Conservation (phyloP, 2,113 vertebrate genomes). For the Varanus salvator region DNA sequence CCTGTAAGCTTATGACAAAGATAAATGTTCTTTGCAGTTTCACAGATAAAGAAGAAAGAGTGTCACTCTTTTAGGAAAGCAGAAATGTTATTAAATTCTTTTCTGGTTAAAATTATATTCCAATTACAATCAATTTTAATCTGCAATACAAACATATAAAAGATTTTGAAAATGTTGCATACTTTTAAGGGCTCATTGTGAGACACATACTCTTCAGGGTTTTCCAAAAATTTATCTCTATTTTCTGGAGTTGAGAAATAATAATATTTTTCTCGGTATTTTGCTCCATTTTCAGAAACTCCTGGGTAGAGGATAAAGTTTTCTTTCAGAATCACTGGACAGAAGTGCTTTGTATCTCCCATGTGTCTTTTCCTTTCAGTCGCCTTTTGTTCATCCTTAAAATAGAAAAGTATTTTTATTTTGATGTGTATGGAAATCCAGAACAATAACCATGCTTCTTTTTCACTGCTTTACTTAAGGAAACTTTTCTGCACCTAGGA, state of each 20-base stretch:
- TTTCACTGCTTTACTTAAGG: background rate
- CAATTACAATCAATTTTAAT: conserved; percentile 24
- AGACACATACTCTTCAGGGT: conserved; percentile 84
- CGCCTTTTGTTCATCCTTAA: conserved; percentile 77
- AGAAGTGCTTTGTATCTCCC: conserved; percentile 91
- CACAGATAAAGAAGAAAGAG: background rate
- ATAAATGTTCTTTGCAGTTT: conserved; percentile 13
- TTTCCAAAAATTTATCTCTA: conserved; percentile 84
- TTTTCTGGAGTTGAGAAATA: conserved; percentile 85
- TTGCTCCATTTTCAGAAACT: conserved; percentile 79
- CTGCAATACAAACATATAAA: conserved; percentile 8
- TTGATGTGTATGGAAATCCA: background rate
- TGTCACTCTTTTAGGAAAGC: background rate
- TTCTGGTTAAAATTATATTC: background rate
- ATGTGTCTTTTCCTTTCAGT: conserved; percentile 79
- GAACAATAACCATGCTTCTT: background rate
- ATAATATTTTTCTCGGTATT: conserved; percentile 88
- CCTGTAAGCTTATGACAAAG: background rate
- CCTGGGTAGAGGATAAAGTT: conserved; percentile 84
- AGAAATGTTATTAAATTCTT: background rate
- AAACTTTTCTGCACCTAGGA: background rate
- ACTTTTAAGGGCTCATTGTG: conserved; percentile 85
- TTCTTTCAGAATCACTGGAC: conserved; percentile 90
- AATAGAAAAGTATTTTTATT: conserved; percentile 44
- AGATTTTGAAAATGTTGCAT: conserved; percentile 36